phyloP scores from a whole-genome alignment of 2,113 vertebrate species.

The Menura novaehollandiae region DNA sequence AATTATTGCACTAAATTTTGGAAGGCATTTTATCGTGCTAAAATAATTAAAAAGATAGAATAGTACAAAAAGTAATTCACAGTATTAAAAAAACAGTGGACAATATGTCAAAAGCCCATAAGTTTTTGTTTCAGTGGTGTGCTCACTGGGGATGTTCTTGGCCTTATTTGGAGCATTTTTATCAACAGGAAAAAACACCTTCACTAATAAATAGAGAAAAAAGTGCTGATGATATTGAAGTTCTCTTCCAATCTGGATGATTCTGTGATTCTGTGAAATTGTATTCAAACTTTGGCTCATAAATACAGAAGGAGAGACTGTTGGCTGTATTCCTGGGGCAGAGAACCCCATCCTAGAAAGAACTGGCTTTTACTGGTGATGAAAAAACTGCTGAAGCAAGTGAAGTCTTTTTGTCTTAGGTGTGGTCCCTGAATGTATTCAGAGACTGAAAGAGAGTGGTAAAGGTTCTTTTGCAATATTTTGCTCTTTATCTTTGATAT shows the following conservation, averaged over 20 bases:
- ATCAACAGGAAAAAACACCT: not conserved
- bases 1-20: not conserved
- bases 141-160: not conserved
- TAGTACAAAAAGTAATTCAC: not conserved
- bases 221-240: not conserved
- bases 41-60: not conserved
- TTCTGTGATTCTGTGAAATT: not conserved
- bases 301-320: not conserved
- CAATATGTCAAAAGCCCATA: not conserved
- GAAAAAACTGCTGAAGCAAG: not conserved
- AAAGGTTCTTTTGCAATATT: not conserved
- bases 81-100: not conserved
- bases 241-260: not conserved
- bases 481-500: not conserved
- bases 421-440: not conserved
- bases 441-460: not conserved
- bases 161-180: not conserved
- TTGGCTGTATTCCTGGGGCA: not conserved
- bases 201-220: not conserved
- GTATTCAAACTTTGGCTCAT: not conserved
- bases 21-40: not conserved
- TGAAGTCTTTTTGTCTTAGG: not conserved
- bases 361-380: not conserved
- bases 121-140: not conserved
- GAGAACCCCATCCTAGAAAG: not conserved